Evolutionary conservation across 2,888 invertebrate species (phyloP), one percentile per base, ranked within the genome.

Genomic region (Ganaspis brasiliensis): DNA sequence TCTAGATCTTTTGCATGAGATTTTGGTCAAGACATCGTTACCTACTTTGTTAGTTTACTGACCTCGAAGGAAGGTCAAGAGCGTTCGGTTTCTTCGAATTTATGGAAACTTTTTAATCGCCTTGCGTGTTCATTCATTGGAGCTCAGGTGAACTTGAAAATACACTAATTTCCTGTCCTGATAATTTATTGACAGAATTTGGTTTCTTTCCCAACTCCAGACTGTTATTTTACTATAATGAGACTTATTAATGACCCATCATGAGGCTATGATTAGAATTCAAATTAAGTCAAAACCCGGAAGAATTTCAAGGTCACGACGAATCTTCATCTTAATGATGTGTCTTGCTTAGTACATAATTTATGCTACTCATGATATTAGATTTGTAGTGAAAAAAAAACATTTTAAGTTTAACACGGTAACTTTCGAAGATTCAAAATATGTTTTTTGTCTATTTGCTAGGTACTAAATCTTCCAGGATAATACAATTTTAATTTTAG

Each of bases 11-110:
- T 80, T 55, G 31, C 56, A 78, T 77, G 35, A 79, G 61, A 83
- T 81, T 75, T 83, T 74, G 85, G 84, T 82, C 84, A 82, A 59
- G 84, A 78, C 86, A 83, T 83, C 84, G 81, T 89, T 85, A 87
- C 87, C 87, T 84, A 87, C 85, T 85, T 86, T 85, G 83, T 0
- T 40, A 16, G 12, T 21, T 40, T 40, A 63, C 40, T 63, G 14
- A 63, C 26, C 14, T 26, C 21, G 10, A 26, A 1, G 24, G 24
- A 14, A 24, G 14, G 56, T 56, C 52, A 52, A 52, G 52, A n/a
- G 6, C 16, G 8, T 40, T 40, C 40, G 40, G 9, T 9, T 40
- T 49, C 49, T 49, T 49, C n/a, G 49, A 49, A 49, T 31, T 31
- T 31, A 6, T 31, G 31, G 31, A 31, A 31, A 31, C 31, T 31